Evolutionary conservation across 2,797 vertebrate species (phyloP), one percentile per base, ranked within the genome.

Genomic region (Uromys caudimaculatus): DNA sequence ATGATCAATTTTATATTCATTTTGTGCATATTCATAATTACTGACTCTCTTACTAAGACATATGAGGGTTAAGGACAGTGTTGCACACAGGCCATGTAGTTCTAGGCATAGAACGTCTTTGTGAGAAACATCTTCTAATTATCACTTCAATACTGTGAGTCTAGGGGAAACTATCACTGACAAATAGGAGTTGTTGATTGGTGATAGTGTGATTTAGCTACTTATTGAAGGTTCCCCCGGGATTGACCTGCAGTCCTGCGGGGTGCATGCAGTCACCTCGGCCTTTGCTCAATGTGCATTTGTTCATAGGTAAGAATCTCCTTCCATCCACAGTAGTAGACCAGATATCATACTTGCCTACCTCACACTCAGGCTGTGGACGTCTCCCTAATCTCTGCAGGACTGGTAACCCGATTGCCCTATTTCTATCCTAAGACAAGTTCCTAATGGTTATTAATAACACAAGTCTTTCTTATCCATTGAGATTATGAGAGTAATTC

Each of bases 401-500:
- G 12, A 4, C 13, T 44, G 35, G 17, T 38, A 52, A 71, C 41
- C 35, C 44, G n/a, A 67, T 73, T 84, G 32, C 11, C 75, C 41
- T 54, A 41, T 50, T 54, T 67, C n/a, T 58, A 50, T 29, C 24
- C 29, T 58, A 16, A 50, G 88, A 77, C 47, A 84, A 91, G 41
- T 91, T 89, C 32, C 56, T 83, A 96, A 35, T 93, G 41, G 32
- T 83, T 50, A 60, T 77, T 38, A 87, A 47, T 11, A 83, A 44
- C 29, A 56, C 76, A 76, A 6, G 1, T 82, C 1, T 93, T 82
- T 93, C 56, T 64, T 78, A 79, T 85, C 71, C 71, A 24, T 79
- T 54, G 84, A 24, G n/a, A 95, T 71, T 79, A n/a, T 11, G 92
- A 35, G 52, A 94, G 73, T 93, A 82, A 89, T 85, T 64, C 8